Conservation (phyloP, 2,797 vertebrate species). For the Prunella strophiata region DNA sequence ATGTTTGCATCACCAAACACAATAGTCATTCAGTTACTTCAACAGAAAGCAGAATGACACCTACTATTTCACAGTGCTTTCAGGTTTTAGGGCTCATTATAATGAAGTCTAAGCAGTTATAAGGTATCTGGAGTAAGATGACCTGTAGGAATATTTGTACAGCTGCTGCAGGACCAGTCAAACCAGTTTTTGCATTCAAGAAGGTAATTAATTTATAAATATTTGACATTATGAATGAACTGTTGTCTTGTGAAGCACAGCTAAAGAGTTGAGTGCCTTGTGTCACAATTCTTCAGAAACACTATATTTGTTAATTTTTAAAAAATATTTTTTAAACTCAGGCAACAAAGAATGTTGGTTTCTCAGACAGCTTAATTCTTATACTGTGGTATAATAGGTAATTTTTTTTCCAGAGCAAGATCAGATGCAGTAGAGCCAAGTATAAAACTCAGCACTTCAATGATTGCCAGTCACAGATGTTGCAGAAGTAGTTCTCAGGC, state of each 20-base stretch:
- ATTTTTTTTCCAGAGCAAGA: not conserved
- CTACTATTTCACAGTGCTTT: not conserved
- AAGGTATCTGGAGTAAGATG: not conserved
- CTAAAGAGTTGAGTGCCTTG: not conserved
- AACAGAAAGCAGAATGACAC: not conserved
- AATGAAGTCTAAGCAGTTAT: not conserved
- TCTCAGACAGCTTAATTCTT: not conserved
- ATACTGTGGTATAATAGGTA: not conserved
- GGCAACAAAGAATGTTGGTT: not conserved
- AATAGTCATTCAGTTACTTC: not conserved
- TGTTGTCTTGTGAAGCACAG: not conserved
- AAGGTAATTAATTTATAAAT: not conserved
- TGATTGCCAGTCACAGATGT: not conserved
- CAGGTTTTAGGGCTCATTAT: not conserved
- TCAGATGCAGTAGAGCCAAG: not conserved
- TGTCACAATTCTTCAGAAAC: not conserved
- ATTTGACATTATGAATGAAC: slow-evolving; percentile 7
- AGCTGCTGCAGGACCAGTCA: slow-evolving; percentile 19
- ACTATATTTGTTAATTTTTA: not conserved
- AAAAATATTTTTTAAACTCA: not conserved
- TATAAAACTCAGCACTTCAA: not conserved
- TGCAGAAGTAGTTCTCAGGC: not conserved
- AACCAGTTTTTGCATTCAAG: slow-evolving; percentile 14
- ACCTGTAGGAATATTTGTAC: not conserved
- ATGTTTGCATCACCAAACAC: not conserved